These are phyloP conservation scores for Phalacrocorax aristotelis DNA, from an alignment of 2,113 vertebrate species.

Conservation along the genomic window DNA sequence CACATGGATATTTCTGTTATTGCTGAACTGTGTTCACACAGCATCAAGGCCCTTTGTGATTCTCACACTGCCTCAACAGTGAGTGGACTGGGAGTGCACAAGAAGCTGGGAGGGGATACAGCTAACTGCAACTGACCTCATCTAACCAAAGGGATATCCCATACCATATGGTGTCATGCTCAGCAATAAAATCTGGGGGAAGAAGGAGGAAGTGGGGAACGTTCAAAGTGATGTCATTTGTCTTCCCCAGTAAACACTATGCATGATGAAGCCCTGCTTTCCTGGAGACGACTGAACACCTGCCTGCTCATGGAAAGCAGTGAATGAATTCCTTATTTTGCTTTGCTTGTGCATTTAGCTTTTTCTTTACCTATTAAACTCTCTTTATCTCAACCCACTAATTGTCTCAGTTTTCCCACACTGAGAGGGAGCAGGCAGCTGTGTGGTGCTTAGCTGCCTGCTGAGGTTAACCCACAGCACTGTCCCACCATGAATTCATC, in stretches of 20 bases:
- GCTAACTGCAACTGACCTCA: not conserved
- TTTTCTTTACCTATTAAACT: not conserved
- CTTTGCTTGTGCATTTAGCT: not conserved
- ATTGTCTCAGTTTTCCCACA: not conserved
- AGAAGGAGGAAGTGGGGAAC: not conserved
- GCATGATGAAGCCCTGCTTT: not conserved
- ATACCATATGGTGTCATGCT: too few relatives aligned
- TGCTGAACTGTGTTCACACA: not conserved
- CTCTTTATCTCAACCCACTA: not conserved
- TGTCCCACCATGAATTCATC: not conserved
- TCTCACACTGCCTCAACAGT: rapidly evolving
- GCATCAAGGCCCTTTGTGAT: not conserved
- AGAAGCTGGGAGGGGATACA: not conserved
- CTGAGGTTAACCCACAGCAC: not conserved
- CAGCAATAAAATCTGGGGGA: not conserved
- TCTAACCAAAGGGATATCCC: not conserved
- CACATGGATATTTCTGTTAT: not conserved
- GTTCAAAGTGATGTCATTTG: not conserved
- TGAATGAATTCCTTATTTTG: not conserved
- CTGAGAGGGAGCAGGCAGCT: not conserved
- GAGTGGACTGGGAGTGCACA: too few relatives aligned
- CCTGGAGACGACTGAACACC: not conserved
- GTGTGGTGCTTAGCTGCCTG: not conserved
- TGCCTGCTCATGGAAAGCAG: not conserved
- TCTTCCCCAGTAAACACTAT: not conserved